A percentile compares a stretch with the other conserved stretches of the same genome.
Conservation (phyloP, 2,797 vertebrate genomes). For the Thalassophryne amazonica region DNA sequence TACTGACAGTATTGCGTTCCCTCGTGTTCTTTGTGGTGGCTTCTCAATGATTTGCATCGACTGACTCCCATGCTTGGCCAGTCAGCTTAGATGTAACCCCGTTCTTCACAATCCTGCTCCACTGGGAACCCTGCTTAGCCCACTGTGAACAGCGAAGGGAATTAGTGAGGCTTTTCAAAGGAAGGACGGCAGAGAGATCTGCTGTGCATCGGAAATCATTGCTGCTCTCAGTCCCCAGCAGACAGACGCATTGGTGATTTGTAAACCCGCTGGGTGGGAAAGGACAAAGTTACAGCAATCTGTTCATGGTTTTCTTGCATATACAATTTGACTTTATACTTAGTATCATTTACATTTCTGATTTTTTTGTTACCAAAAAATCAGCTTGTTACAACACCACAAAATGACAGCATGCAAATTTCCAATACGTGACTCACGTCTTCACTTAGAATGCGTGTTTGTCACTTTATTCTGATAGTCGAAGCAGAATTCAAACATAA, state of each 20-base stretch:
- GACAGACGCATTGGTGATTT: conserved; percentile 46
- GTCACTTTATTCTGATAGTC: conserved; percentile 5
- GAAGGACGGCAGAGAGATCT: conserved; percentile 52
- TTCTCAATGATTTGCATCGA: conserved; percentile 62
- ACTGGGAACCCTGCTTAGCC: conserved; percentile 62
- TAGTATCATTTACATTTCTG: conserved; percentile 12
- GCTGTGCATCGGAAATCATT: conserved; percentile 71
- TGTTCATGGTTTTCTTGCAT: conserved; percentile 23
- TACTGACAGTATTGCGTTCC: not conserved
- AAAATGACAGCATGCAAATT: too few relatives aligned
- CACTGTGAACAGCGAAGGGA: conserved; percentile 50
- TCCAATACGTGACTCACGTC: too few relatives aligned
- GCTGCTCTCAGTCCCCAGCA: conserved; percentile 48
- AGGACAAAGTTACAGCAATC: conserved; percentile 34
- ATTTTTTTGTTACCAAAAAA: conserved; percentile 10
- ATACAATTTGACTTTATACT: conserved; percentile 19
- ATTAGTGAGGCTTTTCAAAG: conserved; percentile 70
- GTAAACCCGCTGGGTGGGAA: conserved; percentile 48
- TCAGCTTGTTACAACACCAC: too few relatives aligned
- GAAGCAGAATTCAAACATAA: conserved; percentile 14
- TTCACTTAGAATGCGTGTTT: conserved; percentile 9
- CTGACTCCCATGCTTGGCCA: conserved; percentile 54
- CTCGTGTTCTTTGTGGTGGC: conserved; percentile 21
- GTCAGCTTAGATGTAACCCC: conserved; percentile 52
- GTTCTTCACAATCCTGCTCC: conserved; percentile 41